Conservation (phyloP, 1,140 invertebrate species). For the Caenorhabditis remanei region DNA sequence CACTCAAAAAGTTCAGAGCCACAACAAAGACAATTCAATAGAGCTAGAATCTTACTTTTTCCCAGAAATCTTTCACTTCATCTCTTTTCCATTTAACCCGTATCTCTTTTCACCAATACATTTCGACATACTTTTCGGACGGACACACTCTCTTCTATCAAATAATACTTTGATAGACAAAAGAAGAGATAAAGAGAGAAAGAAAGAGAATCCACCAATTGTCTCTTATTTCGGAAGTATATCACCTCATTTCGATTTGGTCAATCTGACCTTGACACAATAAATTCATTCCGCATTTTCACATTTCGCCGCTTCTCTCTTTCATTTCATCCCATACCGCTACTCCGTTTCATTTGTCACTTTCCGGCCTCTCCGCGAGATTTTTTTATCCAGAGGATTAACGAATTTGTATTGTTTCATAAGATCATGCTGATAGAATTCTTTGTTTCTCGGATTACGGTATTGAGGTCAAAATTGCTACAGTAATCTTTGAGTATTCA, state of each 20-base stretch:
- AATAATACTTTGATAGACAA: neutral
- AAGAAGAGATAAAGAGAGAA: neutral
- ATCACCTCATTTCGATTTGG: neutral
- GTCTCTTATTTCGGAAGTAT: conserved; percentile 28
- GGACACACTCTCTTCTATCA: neutral
- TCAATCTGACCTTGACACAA: conserved; percentile 29
- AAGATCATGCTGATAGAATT: no score
- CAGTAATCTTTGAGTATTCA: no score
- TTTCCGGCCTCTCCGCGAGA: neutral
- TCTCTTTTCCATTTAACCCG: neutral
- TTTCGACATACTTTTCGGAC: conserved; percentile 27
- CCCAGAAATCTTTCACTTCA: neutral
- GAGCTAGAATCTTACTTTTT: neutral
- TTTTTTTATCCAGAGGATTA: no score
- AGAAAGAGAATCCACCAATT: conserved; percentile 24
- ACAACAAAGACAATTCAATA: conserved; percentile 70
- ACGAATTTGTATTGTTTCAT: no score
- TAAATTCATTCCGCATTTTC: conserved; percentile 18
- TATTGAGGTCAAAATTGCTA: no score
- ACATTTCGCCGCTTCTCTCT: conserved; percentile 17
- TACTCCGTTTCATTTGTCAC: neutral
- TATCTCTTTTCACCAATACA: neutral
- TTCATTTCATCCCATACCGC: neutral
- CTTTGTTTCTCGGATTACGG: no score
- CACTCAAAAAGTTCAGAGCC: conserved; percentile 75